Evolutionary conservation across 2,113 vertebrate species (phyloP).

Genomic region (Pteruthius melanotis): DNA sequence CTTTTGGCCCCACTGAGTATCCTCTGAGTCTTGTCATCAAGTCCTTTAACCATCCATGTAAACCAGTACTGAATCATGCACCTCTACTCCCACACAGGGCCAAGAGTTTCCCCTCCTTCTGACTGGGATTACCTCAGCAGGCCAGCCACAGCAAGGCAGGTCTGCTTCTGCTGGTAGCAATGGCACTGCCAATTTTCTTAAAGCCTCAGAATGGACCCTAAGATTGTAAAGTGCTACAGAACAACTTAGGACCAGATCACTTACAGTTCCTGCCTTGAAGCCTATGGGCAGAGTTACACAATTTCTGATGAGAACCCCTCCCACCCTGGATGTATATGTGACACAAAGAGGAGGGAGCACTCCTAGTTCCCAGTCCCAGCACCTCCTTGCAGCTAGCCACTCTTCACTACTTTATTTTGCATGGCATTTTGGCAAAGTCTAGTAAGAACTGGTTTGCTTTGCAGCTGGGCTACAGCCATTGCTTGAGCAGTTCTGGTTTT

Average conservation of each 20-base stretch:
- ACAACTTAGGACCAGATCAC: background rate
- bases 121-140: background rate
- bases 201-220: background rate
- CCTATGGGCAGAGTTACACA: background rate
- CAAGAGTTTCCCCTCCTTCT: background rate
- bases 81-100: background rate
- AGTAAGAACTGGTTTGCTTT: background rate
- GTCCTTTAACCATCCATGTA: background rate
- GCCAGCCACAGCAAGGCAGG: background rate
- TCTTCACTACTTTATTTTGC: background rate
- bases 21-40: background rate
- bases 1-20: background rate
- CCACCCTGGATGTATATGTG: too few species aligned
- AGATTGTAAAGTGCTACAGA: background rate
- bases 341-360: background rate
- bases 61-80: background rate
- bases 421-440: background rate
- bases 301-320: background rate
- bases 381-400: background rate
- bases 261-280: background rate
- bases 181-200: background rate
- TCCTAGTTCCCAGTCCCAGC: background rate
- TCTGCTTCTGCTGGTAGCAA: background rate
- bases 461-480: background rate
- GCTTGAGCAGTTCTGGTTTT: background rate